Evolutionary conservation across 1,140 invertebrate genomes (phyloP).

Genomic region (Pissodes strobi): DNA sequence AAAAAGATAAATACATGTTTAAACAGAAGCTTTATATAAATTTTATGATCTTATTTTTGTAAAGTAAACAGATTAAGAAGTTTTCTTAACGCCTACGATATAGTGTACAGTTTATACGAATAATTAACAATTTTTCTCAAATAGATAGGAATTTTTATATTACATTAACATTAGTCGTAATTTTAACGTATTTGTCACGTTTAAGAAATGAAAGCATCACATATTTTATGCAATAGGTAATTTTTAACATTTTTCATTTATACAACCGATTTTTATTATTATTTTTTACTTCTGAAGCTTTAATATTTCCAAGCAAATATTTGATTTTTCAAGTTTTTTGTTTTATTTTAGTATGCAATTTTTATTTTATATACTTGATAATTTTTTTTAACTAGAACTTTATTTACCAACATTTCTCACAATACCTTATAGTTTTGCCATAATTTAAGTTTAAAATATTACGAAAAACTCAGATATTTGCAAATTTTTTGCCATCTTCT

Average conservation of each 20-base stretch:
- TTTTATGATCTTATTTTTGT: slow-evolving; percentile 32
- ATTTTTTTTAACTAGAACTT: too few relatives aligned
- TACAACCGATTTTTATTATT: slow-evolving; percentile 6
- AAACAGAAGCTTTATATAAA: slow-evolving; percentile 33
- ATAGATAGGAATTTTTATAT: slow-evolving; percentile 28
- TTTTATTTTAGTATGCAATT: slow-evolving; percentile 8
- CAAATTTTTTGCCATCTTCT: slow-evolving; percentile 14
- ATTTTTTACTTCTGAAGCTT: slow-evolving; percentile 25
- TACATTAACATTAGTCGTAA: slow-evolving; percentile 18
- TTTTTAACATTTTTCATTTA: slow-evolving; percentile 18
- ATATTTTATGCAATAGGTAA: slow-evolving; percentile 28
- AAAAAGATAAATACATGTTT: slow-evolving; percentile 37
- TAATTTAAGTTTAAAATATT: slow-evolving; percentile 4
- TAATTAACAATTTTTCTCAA: slow-evolving; percentile 9
- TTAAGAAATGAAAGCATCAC: slow-evolving; percentile 23
- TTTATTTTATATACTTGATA: neutral
- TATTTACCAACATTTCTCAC: too few relatives aligned
- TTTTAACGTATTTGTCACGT: slow-evolving; percentile 12
- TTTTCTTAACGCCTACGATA: slow-evolving; percentile 16
- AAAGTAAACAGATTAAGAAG: slow-evolving; percentile 15
- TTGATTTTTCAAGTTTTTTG: slow-evolving; percentile 1
- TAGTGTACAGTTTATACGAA: slow-evolving; percentile 32
- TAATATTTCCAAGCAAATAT: slow-evolving; percentile 13
- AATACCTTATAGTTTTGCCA: slow-evolving; percentile 5
- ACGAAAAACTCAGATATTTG: neutral